A percentile compares a stretch with the other conserved stretches of the same genome.
Evolutionary conservation across 2,113 vertebrate genomes (phyloP).

Genomic region (Engystomops pustulosus): DNA sequence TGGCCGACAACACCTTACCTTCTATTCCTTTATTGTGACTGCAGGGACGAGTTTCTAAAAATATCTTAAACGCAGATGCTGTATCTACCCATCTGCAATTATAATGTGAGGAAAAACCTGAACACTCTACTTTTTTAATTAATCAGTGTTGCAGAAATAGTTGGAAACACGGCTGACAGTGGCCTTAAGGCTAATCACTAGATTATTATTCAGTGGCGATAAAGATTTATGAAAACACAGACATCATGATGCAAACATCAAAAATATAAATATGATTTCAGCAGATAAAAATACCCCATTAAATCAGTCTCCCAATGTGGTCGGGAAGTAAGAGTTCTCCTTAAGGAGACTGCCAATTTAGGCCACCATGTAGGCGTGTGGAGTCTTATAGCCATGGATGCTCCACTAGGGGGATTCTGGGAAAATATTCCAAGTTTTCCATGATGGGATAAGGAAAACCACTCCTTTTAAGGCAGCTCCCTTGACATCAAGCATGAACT

Average conservation of each 20-base stretch:
- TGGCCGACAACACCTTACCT: constrained; percentile 3
- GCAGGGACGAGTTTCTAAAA: constrained; percentile 33
- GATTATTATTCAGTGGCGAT: constrained; percentile 26
- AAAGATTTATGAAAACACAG: constrained; percentile 22
- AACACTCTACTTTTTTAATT: constrained; percentile 29
- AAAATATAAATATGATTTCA: constrained; percentile 20
- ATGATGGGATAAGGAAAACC: too few species aligned
- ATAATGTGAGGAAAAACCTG: constrained; percentile 25
- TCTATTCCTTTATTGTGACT: not conserved
- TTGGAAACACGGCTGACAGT: constrained; percentile 32
- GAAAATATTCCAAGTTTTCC: too few species aligned
- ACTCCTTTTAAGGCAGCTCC: too few species aligned
- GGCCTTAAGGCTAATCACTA: constrained; percentile 31
- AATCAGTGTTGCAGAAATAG: constrained; percentile 42
- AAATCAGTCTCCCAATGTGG: too few species aligned
- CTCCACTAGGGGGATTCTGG: too few species aligned
- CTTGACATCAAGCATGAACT: too few species aligned
- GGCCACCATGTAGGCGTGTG: too few species aligned
- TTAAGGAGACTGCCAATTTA: too few species aligned
- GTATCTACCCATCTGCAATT: constrained; percentile 44
- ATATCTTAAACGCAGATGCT: constrained; percentile 39
- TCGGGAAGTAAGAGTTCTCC: too few species aligned
- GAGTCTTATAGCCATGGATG: too few species aligned
- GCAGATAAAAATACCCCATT: too few species aligned
- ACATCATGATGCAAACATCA: constrained; percentile 23